Evolutionary conservation across 1,140 invertebrate species (phyloP), one percentile per base, ranked within the genome.

Genomic region (Oncopodura yosiiana): DNA sequence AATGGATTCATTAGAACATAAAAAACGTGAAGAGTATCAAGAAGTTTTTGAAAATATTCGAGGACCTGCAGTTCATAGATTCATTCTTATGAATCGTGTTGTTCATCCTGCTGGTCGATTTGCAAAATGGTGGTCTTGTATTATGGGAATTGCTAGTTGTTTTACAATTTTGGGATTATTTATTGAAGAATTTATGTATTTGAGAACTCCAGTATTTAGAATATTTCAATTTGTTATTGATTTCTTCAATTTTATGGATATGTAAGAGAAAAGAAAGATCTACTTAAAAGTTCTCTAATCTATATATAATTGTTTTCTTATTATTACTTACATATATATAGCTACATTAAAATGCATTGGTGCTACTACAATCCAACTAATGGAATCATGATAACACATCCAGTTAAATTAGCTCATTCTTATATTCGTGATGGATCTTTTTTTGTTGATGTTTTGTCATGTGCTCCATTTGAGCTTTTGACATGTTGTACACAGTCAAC

Each of bases 91-190:
- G 49, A 38, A 21, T 0, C 29, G 27, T 26, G 42, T 30, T 5
- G 30, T 63, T 45, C 58, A 63, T 49, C 57, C 61, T n/a, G 52
- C 37, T 4, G 61, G 61, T 1, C 19, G 12, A 2, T 63, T 63
- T 51, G 53, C 56, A 4, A 41, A 43, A 23, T 37, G 49, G 21
- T 63, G 57, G 56, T 39, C 26, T 26, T 48, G 42, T 4, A 16
- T 44, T 1, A 50, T 53, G n/a, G 44, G 49, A 18, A 19, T 59
- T 12, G 38, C 60, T 1, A 45, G 39, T 21, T 42, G 30, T 21
- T 18, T 63, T 0, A 53, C 37, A 2, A 11, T 63, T 3, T 24
- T 48, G 12, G 1, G 16, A 9, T 29, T 63, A 6, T 16, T 54
- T 16, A 26, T 53, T 12, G 57, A 59, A 30, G 29, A 19, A 3